Base-by-base conservation (phyloP, 2,113 vertebrate species). In the Saiga tatarica region DNA sequence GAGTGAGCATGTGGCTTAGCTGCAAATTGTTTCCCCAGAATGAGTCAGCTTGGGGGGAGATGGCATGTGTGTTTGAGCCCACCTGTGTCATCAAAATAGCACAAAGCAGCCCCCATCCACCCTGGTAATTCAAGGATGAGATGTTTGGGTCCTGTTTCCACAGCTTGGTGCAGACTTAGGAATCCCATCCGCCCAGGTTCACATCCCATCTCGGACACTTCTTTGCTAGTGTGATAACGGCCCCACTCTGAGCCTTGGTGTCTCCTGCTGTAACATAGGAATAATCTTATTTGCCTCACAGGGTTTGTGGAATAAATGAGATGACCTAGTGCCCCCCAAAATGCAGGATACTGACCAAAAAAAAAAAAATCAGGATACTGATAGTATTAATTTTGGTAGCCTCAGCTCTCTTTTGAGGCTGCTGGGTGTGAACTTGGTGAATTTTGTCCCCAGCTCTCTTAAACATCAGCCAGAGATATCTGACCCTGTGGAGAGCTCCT, bases 381-480 rank as follows among this genome's bases (percentile, higher is more conserved):
- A n/a, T 4, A 2, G 30, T 1, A 0, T 0, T 5, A 2, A 17
- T 3, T 13, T 19, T 6, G 36, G 16, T 82, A 2, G 28, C 28
- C 6, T 33, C 52, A 30, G 1, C 21, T 30, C 17, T 42, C 57
- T 64, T 36, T 30, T 2, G 39, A 45, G 8, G 55, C 45, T 50
- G 8, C 60, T 86, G 42, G 59, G 45, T 7, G 4, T 7, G 4
- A 19, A 28, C 11, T 19, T 14, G 50, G 25, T 83, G 36, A 5
- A 30, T 42, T 97, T 78, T 92, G 47, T 39, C 47, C 25, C 11
- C 33, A 50, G 47, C 47, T 50, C 47, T 50, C 47, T 50, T 50
- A 50, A 50, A 50, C 12, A 50, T 50, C 47, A 50, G 47, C 47
- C 47, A 21, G 45, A 36, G n/a, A 62, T 7, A 9, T 16, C 2